phyloP scores from a whole-genome alignment of 1,140 invertebrate species.

The Mercenaria mercenaria region DNA sequence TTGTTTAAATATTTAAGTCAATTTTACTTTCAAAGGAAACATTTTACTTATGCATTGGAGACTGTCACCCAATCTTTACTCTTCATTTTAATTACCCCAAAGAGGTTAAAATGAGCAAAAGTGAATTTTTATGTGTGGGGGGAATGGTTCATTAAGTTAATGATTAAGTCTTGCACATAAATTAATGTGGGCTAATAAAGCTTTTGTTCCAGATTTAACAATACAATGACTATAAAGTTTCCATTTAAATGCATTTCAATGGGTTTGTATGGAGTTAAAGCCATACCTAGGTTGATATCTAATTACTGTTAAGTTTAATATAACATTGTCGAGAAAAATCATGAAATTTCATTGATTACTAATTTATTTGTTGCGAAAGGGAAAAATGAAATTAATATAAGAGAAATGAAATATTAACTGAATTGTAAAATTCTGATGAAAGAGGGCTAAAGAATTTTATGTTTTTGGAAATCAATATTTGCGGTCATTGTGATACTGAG shows the following conservation, averaged over 20 bases:
- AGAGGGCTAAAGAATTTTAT: neutral
- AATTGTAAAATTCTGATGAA: neutral
- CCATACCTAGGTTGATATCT: neutral
- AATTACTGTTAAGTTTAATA: conserved; percentile 43
- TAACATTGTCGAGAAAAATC: conserved; percentile 10
- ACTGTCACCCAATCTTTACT: conserved; percentile 19
- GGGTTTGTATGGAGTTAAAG: neutral
- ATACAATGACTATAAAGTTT: conserved; percentile 42
- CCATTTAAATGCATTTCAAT: conserved; percentile 57
- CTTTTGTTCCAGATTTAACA: conserved; percentile 49
- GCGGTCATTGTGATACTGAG: neutral
- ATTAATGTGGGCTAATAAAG: conserved; percentile 24
- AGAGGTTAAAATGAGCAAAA: conserved; percentile 28
- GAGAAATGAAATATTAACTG: neutral
- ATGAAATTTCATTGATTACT: conserved; percentile 43
- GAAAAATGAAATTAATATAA: neutral
- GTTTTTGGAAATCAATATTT: neutral
- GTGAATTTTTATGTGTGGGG: neutral
- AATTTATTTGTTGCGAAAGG: neutral
- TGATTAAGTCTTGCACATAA: conserved; percentile 17
- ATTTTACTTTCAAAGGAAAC: conserved; percentile 17
- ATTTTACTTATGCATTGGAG: neutral
- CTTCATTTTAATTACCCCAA: conserved; percentile 3
- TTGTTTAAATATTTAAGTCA: conserved; percentile 12
- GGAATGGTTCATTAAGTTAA: neutral